Evolutionary conservation across 2,888 invertebrate genomes (phyloP).

Genomic region (Cephonodes hylas): DNA sequence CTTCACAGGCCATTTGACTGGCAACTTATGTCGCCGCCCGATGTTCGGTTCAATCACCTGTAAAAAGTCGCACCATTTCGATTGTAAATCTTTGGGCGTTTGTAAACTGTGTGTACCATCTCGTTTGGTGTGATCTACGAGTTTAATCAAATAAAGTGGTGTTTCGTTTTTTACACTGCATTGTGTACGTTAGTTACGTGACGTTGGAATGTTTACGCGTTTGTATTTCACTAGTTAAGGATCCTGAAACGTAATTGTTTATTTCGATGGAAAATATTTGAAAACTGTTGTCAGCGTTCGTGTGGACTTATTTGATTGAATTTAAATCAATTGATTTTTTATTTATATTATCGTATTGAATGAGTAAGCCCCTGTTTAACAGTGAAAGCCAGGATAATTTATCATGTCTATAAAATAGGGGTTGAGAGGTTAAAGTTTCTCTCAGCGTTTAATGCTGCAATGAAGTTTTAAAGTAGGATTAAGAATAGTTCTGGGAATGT

Average conservation of each 20-base stretch:
- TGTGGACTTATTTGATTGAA: no score
- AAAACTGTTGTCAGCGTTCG: no score
- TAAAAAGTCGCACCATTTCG: neutral
- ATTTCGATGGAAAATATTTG: neutral
- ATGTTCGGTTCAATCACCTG: neutral
- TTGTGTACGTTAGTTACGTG: neutral
- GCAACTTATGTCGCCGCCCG: constrained; percentile 9
- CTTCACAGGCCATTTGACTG: constrained; percentile 29
- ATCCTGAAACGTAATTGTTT: neutral
- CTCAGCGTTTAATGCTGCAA: no score
- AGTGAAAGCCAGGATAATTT: no score
- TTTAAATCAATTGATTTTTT: no score
- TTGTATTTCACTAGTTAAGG: neutral
- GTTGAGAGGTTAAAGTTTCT: no score
- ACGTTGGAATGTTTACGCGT: neutral
- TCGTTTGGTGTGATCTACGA: neutral
- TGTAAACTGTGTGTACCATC: neutral
- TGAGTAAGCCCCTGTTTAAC: no score
- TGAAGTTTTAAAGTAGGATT: no score
- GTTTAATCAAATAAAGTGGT: neutral
- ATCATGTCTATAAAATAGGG: no score
- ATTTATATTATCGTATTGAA: no score
- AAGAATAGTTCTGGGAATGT: no score
- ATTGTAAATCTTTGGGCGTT: constrained; percentile 4
- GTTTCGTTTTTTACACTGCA: neutral